A percentile compares a stretch with the other conserved stretches of the same genome.
Conservation (phyloP, 2,888 invertebrate genomes). For the Cerastoderma edule region DNA sequence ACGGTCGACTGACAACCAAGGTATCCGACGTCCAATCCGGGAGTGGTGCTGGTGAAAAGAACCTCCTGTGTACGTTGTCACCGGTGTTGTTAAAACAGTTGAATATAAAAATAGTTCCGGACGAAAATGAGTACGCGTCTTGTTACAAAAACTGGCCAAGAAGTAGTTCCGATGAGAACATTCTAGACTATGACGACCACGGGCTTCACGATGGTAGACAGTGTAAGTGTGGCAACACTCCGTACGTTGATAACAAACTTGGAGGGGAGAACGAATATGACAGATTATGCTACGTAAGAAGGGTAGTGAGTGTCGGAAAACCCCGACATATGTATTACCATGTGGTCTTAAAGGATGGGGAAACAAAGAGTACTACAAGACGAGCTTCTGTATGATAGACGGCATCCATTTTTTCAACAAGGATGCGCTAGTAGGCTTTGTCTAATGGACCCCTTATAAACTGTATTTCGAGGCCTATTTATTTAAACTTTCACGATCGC, state of each 20-base stretch:
- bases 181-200: neutral
- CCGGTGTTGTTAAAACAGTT: constrained; percentile 9
- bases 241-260: neutral
- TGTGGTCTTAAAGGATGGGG: constrained; percentile 5
- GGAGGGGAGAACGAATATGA: neutral
- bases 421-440: no score
- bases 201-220: neutral
- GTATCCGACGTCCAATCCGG: no score
- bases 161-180: constrained; percentile 16
- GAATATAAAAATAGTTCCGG: constrained; percentile 20
- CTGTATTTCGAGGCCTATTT: no score
- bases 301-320: neutral
- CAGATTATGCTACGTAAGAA: neutral
- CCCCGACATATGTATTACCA: constrained; percentile 2
- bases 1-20: no score
- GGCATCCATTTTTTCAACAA: no score
- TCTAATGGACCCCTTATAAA: no score
- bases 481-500: no score
- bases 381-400: no score
- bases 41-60: neutral
- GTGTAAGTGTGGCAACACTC: neutral
- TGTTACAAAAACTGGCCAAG: neutral
- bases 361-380: neutral
- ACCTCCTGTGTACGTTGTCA: constrained; percentile 6
- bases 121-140: constrained; percentile 9